Evolutionary conservation across 92 coral and sea anemone genomes (phyloP), one percentile per base, ranked within the genome.

Genomic region (Actinostola sp.): DNA sequence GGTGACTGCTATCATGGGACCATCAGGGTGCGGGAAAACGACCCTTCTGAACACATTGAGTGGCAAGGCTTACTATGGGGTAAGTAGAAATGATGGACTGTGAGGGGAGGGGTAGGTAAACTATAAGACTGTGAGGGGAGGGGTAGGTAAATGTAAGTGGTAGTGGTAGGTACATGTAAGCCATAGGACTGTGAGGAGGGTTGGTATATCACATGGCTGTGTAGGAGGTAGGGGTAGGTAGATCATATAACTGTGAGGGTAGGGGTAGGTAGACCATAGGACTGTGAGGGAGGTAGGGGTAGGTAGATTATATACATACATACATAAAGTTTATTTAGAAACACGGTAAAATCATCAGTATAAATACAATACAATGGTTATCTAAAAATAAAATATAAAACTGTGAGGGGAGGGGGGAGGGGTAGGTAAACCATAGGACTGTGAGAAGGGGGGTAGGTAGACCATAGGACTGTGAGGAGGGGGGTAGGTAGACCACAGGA

Each of bases 21-120:
- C 97, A 2, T 89, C 94, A 27, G 97, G 97, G 25, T 82, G 87
- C 20, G 97, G 97, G 20, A 92, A 92, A 80, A 92, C 97, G 4
- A 92, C 97, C 2, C 80, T 92, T 13, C 83, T 92, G 3, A 92
- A 92, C 76, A 92, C 97, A 19, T 82, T 92, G 45, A 86, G 97
- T 69, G 97, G 97, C 53, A 92, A 92, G 70, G 97, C 97, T 11
- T 89, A 92, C 61, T 92, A 92, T 44, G 97, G 97, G 77, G 97
- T 92, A 80, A 67, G 85, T 71, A 48, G 12, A 14, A 14, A 14
- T 8, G 13, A 23, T 3, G 16, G 13, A 8, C 54, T 48, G 54
- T 48, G 19, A 48, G 54, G 54, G 21, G 54, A 48, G 54, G 21
- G 5, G 60, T 9, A 2, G 15, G 31, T 11, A 20, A 21, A 39